A percentile compares a stretch with the other conserved stretches of the same genome.
Conservation (phyloP, 2,888 invertebrate species). For the Catotricha subobsoleta region DNA sequence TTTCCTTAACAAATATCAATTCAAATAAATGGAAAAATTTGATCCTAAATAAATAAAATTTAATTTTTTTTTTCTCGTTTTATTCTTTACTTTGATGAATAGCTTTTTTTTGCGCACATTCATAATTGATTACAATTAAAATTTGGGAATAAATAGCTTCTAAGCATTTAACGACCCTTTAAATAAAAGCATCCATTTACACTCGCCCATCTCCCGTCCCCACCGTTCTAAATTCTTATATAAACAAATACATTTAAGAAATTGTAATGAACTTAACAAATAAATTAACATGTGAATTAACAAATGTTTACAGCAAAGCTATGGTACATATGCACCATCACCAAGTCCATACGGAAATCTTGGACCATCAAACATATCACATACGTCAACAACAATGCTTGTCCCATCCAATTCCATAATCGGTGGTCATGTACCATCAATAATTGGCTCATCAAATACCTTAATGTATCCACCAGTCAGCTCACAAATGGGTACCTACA, state of each 20-base stretch:
- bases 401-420: slow-evolving; percentile 20
- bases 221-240: too few relatives aligned
- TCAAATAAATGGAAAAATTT: too few relatives aligned
- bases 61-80: too few relatives aligned
- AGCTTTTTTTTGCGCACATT: too few relatives aligned
- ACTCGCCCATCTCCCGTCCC: too few relatives aligned
- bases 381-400: slow-evolving; percentile 22
- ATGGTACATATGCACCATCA: slow-evolving; percentile 26
- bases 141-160: too few relatives aligned
- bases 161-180: too few relatives aligned
- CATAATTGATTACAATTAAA: too few relatives aligned
- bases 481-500: slow-evolving; percentile 7
- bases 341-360: slow-evolving; percentile 23
- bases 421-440: slow-evolving; percentile 10
- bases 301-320: slow-evolving; percentile 10
- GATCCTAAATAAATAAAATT: too few relatives aligned
- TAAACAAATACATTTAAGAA: not conserved
- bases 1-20: too few relatives aligned
- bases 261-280: not conserved
- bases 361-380: slow-evolving; percentile 19
- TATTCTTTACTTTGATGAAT: too few relatives aligned
- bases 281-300: not conserved
- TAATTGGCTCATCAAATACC: slow-evolving; percentile 11
- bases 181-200: too few relatives aligned
- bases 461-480: slow-evolving; percentile 10